These are phyloP conservation scores for Trochalopteron elliotii DNA, from an alignment of 2,113 vertebrate genomes.

Conservation along the genomic window DNA sequence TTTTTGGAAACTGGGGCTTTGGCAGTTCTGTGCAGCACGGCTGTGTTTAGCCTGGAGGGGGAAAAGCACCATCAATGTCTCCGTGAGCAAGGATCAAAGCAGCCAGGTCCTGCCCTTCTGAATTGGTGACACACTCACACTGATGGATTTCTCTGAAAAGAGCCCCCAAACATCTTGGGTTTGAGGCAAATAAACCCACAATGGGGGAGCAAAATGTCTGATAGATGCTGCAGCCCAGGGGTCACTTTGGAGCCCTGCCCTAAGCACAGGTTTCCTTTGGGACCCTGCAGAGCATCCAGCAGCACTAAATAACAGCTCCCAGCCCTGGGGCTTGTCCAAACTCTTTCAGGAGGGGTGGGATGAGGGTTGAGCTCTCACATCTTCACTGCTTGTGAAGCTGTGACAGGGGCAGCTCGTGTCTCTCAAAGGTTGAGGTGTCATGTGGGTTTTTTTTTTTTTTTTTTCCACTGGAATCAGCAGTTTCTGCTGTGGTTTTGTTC, in stretches of 20 bases:
- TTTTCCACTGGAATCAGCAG: not conserved
- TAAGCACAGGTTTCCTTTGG: not conserved
- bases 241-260: accelerated
- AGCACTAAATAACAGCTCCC: not conserved
- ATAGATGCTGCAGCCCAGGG: not conserved
- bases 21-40: not conserved
- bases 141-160: not conserved
- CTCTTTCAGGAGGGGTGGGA: not conserved
- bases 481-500: not conserved
- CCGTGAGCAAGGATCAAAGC: not conserved
- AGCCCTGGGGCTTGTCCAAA: not conserved
- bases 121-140: accelerated
- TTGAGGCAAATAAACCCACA: not conserved
- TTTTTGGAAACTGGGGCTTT: not conserved
- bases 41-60: not conserved
- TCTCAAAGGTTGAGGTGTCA: not conserved
- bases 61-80: not conserved
- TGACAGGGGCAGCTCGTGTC: not conserved
- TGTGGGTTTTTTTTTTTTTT: accelerated
- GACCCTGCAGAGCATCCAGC: not conserved
- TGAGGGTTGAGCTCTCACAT: not conserved
- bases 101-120: not conserved
- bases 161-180: too few relatives aligned
- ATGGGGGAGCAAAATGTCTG: not conserved
- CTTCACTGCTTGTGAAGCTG: not conserved